Percentiles rank a stretch among this genome's conserved stretches.
Conservation (phyloP, 2,113 vertebrate genomes). For the Myotis lucifugus region DNA sequence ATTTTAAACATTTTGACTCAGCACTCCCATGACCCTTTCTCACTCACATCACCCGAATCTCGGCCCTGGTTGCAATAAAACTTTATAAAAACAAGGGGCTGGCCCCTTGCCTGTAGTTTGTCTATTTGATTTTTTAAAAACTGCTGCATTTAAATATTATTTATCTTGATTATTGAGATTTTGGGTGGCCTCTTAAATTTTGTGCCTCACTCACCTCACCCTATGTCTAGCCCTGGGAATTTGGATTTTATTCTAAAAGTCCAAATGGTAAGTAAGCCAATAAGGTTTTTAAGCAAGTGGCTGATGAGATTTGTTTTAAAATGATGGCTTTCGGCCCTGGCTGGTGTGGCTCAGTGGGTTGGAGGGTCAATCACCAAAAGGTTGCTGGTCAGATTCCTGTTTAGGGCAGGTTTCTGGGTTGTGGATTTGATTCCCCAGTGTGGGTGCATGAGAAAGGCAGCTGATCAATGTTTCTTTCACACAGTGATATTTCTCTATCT, state of each 20-base stretch:
- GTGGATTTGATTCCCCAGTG: neutral
- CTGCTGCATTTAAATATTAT: neutral
- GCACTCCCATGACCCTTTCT: neutral
- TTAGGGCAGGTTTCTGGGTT: neutral
- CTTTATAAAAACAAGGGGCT: neutral
- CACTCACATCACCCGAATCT: neutral
- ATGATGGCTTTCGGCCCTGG: neutral
- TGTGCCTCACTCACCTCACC: neutral
- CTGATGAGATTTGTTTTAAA: neutral
- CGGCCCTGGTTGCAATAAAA: neutral
- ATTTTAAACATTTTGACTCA: neutral
- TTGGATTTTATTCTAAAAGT: conserved; percentile 25
- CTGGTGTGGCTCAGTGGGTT: neutral
- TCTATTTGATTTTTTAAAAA: neutral
- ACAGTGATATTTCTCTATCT: neutral
- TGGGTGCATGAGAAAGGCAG: neutral
- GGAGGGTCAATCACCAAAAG: neutral
- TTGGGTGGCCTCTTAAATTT: neutral
- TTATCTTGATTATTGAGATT: conserved; percentile 5
- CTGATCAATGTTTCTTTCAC: neutral
- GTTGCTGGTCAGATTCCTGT: neutral
- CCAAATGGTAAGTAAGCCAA: conserved; percentile 5
- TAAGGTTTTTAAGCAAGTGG: conserved; percentile 8
- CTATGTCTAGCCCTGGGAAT: neutral
- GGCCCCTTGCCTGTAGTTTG: neutral